A percentile compares a stretch with the other conserved stretches of the same genome.
Evolutionary conservation across 2,113 vertebrate genomes (phyloP).

Genomic region (Cyphomyrus plagiostoma): DNA sequence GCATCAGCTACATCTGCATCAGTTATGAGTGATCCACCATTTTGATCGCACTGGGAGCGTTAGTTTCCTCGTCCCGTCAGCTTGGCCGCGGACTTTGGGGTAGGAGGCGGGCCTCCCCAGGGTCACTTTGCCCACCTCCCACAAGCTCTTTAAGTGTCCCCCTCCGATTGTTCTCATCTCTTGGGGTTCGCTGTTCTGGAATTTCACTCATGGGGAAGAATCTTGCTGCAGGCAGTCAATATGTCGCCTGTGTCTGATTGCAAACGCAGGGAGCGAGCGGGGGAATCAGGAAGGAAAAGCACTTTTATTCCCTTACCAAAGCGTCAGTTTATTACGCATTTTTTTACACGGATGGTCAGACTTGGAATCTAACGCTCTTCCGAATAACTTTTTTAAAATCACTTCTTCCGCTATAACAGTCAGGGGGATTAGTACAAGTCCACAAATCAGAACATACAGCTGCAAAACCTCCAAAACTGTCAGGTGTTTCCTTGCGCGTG

Average conservation of each 20-base stretch:
- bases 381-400: not conserved
- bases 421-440: not conserved
- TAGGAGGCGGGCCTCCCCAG: not conserved
- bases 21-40: not conserved
- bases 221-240: slow-evolving; percentile 62
- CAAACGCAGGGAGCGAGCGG: slow-evolving; percentile 23
- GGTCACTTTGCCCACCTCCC: not conserved
- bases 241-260: slow-evolving; percentile 52
- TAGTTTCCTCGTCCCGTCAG: not conserved
- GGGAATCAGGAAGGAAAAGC: not conserved
- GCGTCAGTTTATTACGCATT: not conserved
- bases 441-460: not conserved
- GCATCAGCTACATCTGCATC: not conserved
- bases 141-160: slow-evolving; percentile 2
- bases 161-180: slow-evolving; percentile 43
- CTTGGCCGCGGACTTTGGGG: not conserved
- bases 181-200: slow-evolving; percentile 58
- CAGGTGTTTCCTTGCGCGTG: not conserved
- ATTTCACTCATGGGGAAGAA: slow-evolving; percentile 66
- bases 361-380: not conserved
- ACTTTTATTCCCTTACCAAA: not conserved
- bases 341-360: not conserved
- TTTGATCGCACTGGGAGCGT: not conserved
- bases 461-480: not conserved
- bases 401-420: not conserved